Base-by-base conservation (phyloP, 2,888 invertebrate genomes). In the Mythimna albipuncta region DNA sequence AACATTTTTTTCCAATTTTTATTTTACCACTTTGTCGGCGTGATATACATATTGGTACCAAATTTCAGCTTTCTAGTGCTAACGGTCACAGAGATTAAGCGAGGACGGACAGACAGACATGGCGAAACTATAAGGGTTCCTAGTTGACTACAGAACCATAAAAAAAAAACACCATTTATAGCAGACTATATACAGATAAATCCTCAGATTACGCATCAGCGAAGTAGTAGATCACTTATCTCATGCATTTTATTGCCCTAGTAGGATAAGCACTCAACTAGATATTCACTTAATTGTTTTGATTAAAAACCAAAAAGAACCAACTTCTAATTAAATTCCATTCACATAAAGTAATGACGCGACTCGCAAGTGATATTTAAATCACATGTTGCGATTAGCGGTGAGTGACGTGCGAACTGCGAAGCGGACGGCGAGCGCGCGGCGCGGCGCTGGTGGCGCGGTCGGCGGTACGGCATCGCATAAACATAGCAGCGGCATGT, bases 401-500 rank as follows among this genome's bases (percentile, higher is more conserved):
- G 75, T 84, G 88, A 90, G 86, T 91, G 92, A 91, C 89, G 91
- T 87, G 88, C 87, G 87, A 89, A 55, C 26, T 55, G 55, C 55
- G 61, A 61, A 61, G 41, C 41, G 41, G 61, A 21, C 41, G 13
- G 61, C 21, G 13, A 6, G 59, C 13, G 21, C 21, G 41, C 38
- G 21, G 21, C 59, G 59, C n/a, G 13, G 41, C 21, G 59, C 38
- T 5, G 32, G 59, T 13, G 13, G 41, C 21, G 59, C 38, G 21
- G 38, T 58, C 83, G 84, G 83, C 76, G 69, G 73, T 85, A 82
- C 83, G 66, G 83, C 85, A 81, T 75, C 88, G 85, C 93, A 94
- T 94, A 94, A 94, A 94, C 92, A 92, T 89, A 86, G 83, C 88
- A 81, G 88, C 90, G 91, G 91, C 92, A 90, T 93, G 93, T 94